phyloP scores from a whole-genome alignment of 2,113 vertebrate species.

The Saccopteryx leptura region DNA sequence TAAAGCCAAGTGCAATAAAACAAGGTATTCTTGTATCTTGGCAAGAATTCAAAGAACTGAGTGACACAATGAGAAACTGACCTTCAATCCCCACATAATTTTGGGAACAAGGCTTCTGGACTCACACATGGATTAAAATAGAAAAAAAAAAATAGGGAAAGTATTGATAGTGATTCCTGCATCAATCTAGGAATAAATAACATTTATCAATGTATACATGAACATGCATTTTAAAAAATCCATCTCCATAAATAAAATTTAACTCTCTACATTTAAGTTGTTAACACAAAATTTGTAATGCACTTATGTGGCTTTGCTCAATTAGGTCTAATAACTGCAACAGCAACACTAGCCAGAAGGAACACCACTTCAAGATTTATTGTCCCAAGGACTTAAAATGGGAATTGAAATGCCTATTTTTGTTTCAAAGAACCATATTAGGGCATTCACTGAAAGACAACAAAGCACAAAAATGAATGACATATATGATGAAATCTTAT shows the following conservation, averaged over 20 bases:
- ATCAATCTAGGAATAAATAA: not conserved
- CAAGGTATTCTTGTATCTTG: not conserved
- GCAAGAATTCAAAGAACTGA: slow-evolving; percentile 33
- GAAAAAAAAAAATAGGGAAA: not conserved
- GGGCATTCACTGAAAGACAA: not conserved
- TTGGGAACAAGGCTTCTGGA: not conserved
- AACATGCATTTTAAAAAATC: not conserved
- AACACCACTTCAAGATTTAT: not conserved
- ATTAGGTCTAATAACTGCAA: not conserved
- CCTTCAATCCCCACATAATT: not conserved
- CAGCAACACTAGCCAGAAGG: not conserved
- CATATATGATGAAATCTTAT: not conserved
- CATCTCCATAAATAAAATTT: slow-evolving; percentile 4
- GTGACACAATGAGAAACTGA: not conserved
- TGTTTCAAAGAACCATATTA: not conserved
- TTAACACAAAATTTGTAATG: not conserved
- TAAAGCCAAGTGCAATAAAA: not conserved
- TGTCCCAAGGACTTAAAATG: not conserved
- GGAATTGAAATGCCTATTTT: not conserved
- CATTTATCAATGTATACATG: not conserved
- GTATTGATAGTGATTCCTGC: not conserved
- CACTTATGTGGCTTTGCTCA: not conserved
- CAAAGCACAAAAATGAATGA: not conserved
- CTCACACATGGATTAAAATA: not conserved
- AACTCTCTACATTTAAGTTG: slow-evolving; percentile 5